Conservation (phyloP, 2,797 vertebrate species). For the Pangasius djambal region DNA sequence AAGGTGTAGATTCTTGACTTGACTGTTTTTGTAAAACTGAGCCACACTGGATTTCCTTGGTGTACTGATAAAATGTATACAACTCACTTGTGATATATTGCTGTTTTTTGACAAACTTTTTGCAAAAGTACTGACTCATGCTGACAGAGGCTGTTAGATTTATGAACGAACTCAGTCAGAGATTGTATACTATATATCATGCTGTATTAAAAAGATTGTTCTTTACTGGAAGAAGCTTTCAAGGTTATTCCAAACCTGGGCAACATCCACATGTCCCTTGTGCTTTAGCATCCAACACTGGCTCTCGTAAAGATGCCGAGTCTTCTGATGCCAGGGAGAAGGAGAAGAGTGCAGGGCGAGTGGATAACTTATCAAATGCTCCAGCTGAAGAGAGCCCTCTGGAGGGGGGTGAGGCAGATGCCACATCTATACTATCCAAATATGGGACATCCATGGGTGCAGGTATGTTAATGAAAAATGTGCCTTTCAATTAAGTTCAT, state of each 20-base stretch:
- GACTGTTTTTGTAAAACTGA: not conserved
- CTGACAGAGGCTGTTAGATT: not conserved
- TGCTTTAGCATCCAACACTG: constrained; percentile 45
- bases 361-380: constrained; percentile 33
- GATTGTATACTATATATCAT: not conserved
- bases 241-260: not conserved
- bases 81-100: not conserved
- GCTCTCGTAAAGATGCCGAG: constrained; percentile 17
- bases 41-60: not conserved
- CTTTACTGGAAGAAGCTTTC: not conserved
- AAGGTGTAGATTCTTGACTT: not conserved
- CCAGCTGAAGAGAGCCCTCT: not conserved
- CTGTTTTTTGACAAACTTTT: not conserved
- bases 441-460: not conserved
- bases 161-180: not conserved
- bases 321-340: constrained; percentile 15
- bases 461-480: not conserved
- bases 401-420: constrained; percentile 40
- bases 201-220: not conserved
- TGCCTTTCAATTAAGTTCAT: not conserved
- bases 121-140: not conserved
- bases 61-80: not conserved
- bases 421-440: constrained; percentile 23
- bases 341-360: not conserved
- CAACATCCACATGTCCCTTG: constrained; percentile 23